Evolutionary conservation across 2,888 invertebrate genomes (phyloP).

Genomic region (Helleia helle): DNA sequence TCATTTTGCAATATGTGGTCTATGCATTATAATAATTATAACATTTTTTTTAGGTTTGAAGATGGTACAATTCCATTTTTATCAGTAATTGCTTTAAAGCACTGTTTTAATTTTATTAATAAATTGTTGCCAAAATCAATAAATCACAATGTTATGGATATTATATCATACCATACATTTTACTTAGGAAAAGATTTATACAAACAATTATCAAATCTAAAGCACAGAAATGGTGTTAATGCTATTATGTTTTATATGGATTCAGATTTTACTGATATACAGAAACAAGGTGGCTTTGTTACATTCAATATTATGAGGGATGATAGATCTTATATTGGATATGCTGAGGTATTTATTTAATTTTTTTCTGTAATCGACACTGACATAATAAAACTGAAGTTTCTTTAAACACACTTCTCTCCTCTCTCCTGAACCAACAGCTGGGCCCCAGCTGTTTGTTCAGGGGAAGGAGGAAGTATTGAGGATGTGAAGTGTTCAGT

Average conservation of each 20-base stretch:
- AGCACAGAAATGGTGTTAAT: slow-evolving; percentile 81
- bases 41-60: slow-evolving; percentile 82
- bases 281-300: slow-evolving; percentile 87
- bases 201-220: slow-evolving; percentile 72
- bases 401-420: no score
- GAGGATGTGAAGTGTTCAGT: no score
- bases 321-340: slow-evolving; percentile 88
- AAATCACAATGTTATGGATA: slow-evolving; percentile 66
- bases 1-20: no score
- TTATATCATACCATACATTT: slow-evolving; percentile 83
- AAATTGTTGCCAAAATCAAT: slow-evolving; percentile 74
- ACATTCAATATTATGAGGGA: slow-evolving; percentile 89
- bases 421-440: no score
- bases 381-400: no score
- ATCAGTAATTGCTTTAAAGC: slow-evolving; percentile 84
- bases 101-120: slow-evolving; percentile 86
- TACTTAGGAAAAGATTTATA: slow-evolving; percentile 83
- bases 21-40: no score
- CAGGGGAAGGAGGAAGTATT: no score
- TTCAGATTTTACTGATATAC: slow-evolving; percentile 75
- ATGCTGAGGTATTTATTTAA: slow-evolving; percentile 79
- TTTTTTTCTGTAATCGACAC: background rate
- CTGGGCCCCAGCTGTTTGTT: no score
- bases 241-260: slow-evolving; percentile 84
- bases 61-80: slow-evolving; percentile 94